These are phyloP conservation scores for Tonatia bakeri DNA, from an alignment of 2,113 vertebrate genomes.

Conservation along the genomic window DNA sequence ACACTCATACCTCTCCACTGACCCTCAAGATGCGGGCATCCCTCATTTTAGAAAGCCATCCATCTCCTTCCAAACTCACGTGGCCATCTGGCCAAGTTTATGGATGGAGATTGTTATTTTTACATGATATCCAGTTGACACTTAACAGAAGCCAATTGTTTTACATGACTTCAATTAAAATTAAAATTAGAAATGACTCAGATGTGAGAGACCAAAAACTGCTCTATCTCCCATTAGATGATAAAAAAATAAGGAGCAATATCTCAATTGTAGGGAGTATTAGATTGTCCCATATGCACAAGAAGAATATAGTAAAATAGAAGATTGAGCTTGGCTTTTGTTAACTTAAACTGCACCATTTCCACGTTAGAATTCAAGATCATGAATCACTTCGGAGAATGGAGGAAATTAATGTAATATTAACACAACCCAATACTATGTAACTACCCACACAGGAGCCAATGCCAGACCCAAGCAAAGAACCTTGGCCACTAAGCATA, in stretches of 20 bases:
- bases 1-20: constrained; percentile 56
- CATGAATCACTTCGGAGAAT: background rate
- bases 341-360: background rate
- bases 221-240: background rate
- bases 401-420: background rate
- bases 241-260: background rate
- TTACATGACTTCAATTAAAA: constrained; percentile 66
- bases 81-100: constrained; percentile 66
- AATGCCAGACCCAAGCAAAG: background rate
- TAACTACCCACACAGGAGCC: background rate
- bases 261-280: background rate
- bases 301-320: background rate
- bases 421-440: background rate
- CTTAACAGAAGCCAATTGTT: constrained; percentile 51
- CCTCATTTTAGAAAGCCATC: constrained; percentile 70
- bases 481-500: background rate
- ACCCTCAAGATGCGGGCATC: constrained; percentile 64
- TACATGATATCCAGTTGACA: constrained; percentile 55
- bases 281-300: background rate
- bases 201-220: constrained; percentile 10
- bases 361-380: background rate
- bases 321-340: background rate
- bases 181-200: constrained; percentile 53
- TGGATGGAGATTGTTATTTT: constrained; percentile 55
- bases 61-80: constrained; percentile 63